A percentile compares a stretch with the other conserved stretches of the same genome.
Conservation (phyloP, 2,888 invertebrate species). For the Apoda limacodes region DNA sequence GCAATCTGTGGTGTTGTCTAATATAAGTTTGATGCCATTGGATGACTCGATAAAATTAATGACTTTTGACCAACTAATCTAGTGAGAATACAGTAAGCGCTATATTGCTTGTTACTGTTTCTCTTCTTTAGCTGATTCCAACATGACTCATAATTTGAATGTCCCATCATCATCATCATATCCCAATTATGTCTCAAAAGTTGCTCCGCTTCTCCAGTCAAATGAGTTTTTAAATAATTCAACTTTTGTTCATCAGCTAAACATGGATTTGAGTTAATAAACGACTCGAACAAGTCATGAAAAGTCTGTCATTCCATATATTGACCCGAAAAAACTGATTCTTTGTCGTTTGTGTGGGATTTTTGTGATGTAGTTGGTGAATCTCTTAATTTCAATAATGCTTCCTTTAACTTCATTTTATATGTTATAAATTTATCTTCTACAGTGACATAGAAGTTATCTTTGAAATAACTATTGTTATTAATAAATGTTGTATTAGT, state of each 20-base stretch:
- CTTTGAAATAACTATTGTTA: too few species aligned
- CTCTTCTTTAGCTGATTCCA: background rate
- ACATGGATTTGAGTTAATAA: slow-evolving; percentile 8
- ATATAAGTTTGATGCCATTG: background rate
- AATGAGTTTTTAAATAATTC: slow-evolving; percentile 11
- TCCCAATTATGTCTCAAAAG: background rate
- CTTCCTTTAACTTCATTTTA: too few species aligned
- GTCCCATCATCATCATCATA: too few species aligned
- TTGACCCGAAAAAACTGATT: slow-evolving; percentile 10
- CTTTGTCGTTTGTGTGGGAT: slow-evolving; percentile 11
- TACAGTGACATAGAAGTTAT: too few species aligned
- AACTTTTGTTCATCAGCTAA: slow-evolving; percentile 13
- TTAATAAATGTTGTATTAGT: too few species aligned
- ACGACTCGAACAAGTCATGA: slow-evolving; percentile 11
- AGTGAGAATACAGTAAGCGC: background rate
- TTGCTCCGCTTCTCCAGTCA: slow-evolving; percentile 1
- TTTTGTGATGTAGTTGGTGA: too few species aligned
- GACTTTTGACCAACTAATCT: background rate
- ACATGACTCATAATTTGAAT: background rate
- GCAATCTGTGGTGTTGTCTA: background rate
- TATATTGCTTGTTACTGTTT: slow-evolving; percentile 1
- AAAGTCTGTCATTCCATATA: slow-evolving; percentile 13
- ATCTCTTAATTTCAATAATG: too few species aligned
- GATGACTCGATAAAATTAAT: background rate
- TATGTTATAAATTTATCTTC: too few species aligned